Percentiles rank a stretch among this genome's conserved stretches.
Evolutionary conservation across 2,113 vertebrate genomes (phyloP).

Genomic region (Amblyopsis rosae): DNA sequence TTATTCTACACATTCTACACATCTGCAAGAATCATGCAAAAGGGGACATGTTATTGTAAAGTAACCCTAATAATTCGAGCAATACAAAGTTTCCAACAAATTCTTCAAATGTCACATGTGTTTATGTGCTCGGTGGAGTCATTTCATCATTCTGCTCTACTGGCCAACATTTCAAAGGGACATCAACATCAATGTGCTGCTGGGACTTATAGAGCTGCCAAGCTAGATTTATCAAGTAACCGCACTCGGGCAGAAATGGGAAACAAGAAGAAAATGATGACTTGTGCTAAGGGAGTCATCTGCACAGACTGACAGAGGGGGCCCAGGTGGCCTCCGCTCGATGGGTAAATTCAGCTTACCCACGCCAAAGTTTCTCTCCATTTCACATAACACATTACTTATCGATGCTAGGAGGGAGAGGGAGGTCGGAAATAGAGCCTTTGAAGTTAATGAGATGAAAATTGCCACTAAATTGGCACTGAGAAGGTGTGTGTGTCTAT

Average conservation of each 20-base stretch:
- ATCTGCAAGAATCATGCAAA: not conserved
- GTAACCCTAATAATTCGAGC: not conserved
- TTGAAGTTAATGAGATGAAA: slow-evolving; percentile 66
- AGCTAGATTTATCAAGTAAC: slow-evolving; percentile 4
- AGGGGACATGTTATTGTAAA: not conserved
- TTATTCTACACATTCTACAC: too few relatives aligned
- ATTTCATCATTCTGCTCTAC: slow-evolving; percentile 17
- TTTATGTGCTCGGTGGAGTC: not conserved
- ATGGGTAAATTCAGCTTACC: slow-evolving; percentile 29
- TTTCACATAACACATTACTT: slow-evolving; percentile 45
- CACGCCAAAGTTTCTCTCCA: slow-evolving; percentile 40
- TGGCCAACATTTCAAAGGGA: slow-evolving; percentile 17
- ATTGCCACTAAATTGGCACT: slow-evolving; percentile 22
- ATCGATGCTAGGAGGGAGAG: slow-evolving; percentile 41
- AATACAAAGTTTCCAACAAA: not conserved
- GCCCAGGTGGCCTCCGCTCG: slow-evolving; percentile 11
- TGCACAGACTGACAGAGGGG: not conserved
- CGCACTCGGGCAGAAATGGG: slow-evolving; percentile 24
- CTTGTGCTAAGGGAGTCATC: not conserved
- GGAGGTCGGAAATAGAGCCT: slow-evolving; percentile 41
- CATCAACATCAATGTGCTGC: slow-evolving; percentile 1
- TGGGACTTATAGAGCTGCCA: not conserved
- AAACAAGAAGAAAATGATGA: slow-evolving; percentile 23
- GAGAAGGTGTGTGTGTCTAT: slow-evolving; percentile 25
- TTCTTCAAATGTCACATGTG: not conserved